phyloP scores from a whole-genome alignment of 2,888 invertebrate species.

The Ophioninae sp. region DNA sequence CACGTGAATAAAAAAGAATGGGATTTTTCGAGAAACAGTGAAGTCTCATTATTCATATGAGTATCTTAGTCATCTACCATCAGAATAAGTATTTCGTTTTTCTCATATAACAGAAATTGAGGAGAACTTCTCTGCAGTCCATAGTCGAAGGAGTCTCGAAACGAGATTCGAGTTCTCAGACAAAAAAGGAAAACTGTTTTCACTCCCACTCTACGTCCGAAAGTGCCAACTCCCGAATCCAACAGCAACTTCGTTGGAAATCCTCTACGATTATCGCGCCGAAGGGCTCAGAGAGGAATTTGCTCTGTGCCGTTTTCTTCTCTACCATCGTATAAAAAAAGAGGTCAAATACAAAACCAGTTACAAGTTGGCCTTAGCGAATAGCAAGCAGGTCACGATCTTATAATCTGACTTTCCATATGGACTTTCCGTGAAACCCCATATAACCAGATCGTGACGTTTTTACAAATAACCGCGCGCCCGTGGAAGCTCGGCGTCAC shows the following conservation, averaged over 20 bases:
- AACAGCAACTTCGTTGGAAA: neutral
- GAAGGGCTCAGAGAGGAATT: constrained; percentile 10
- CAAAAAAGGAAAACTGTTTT: neutral
- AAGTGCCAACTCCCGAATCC: neutral
- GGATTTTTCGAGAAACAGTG: too few relatives aligned
- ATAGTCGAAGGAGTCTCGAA: neutral
- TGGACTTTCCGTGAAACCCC: too few relatives aligned
- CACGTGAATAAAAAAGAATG: too few relatives aligned
- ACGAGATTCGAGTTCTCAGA: neutral
- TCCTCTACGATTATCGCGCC: constrained; percentile 6
- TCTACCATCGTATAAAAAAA: neutral
- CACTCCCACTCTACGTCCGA: neutral
- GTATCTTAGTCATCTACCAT: too few relatives aligned
- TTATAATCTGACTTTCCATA: neutral
- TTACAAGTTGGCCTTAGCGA: constrained; percentile 1
- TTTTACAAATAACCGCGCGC: neutral
- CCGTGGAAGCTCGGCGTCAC: neutral
- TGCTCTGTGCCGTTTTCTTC: constrained; percentile 3
- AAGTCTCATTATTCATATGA: too few relatives aligned
- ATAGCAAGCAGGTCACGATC: constrained; percentile 13
- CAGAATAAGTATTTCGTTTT: neutral
- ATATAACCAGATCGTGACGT: neutral
- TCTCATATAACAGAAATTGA: neutral
- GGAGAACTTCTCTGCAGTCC: neutral
- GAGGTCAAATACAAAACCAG: neutral